Base-by-base conservation (phyloP, 2,797 vertebrate species). In the Mionectes olivaceus region DNA sequence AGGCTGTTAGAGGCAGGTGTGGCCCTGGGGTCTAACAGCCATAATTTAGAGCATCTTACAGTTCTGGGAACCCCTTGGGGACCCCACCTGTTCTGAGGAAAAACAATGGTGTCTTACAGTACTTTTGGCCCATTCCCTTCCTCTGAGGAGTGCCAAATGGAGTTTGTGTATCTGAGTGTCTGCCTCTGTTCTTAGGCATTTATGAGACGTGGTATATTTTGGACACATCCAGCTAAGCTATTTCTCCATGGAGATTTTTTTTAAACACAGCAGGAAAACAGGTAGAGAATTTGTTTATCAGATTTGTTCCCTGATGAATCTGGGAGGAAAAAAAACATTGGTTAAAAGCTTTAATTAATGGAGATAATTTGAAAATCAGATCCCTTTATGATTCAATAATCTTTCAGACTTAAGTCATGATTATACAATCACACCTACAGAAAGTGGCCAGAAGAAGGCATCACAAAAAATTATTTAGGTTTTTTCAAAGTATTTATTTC, bases 21-120 rank as follows among this genome's bases (percentile, higher is more conserved):
- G 74, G 52, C 82, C 89, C 87, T 75, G 9, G 78, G 73, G n/a
- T 81, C 75, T 13, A 93, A 94, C 57, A 81, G 85, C 57, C 76
- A 7, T 4, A 10, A 23, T 56, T 71, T 37, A n/a, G 57, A 73
- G 76, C 55, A 65, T 80, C 84, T 82, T 63, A 39, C 52, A 47
- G 7, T 50, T 53, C 64, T 84, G 68, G 77, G 81, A 93, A 53
- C 16, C 21, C 64, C 49, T 11, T 13, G 57, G 64, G 81, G 71
- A 33, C 30, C 57, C 52, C 84, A 93, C 91, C 82, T 94, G 87
- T 50, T 91, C 79, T 71, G 59, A 37, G 21, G 50, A 53, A 56
- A 52, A 73, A 92, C 75, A 87, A 56, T 56, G 47, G 65, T 50
- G 77, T 13, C 76, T 91, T 22, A 67, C 44, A 91, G 33, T 32